Conservation (phyloP, 2,888 invertebrate species). For the Fragum sueziense region DNA sequence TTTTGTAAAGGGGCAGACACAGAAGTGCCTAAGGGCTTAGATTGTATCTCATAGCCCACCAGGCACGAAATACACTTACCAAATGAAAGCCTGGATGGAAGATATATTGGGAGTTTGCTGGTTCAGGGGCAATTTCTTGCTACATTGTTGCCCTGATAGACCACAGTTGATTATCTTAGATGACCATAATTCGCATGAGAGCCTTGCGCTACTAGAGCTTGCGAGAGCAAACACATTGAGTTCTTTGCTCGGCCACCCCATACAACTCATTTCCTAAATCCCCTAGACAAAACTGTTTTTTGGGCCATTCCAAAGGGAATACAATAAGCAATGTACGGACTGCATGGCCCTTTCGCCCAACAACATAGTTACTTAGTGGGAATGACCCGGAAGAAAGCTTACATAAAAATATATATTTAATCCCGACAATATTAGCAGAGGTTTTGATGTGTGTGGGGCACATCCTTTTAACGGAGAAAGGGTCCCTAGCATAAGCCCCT, state of each 20-base stretch:
- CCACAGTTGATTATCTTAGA: neutral
- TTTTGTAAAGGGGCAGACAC: slow-evolving; percentile 54
- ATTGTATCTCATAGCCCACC: slow-evolving; percentile 7
- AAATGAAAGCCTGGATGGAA: slow-evolving; percentile 47
- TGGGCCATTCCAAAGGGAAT: slow-evolving; percentile 34
- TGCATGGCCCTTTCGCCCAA: slow-evolving; percentile 12
- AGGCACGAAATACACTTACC: slow-evolving; percentile 26
- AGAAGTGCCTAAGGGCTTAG: slow-evolving; percentile 18
- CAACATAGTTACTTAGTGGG: slow-evolving; percentile 32
- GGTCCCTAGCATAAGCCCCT: neutral
- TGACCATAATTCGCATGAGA: slow-evolving; percentile 20
- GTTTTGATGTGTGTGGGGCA: slow-evolving; percentile 30
- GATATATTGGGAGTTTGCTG: slow-evolving; percentile 29
- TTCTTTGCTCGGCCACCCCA: slow-evolving; percentile 34
- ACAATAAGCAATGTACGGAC: slow-evolving; percentile 24
- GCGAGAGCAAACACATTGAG: slow-evolving; percentile 14
- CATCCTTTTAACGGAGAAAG: slow-evolving; percentile 6
- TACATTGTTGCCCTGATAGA: slow-evolving; percentile 9
- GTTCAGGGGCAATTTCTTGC: slow-evolving; percentile 28
- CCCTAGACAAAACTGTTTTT: slow-evolving; percentile 35
- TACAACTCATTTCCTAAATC: slow-evolving; percentile 38
- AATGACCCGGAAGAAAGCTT: slow-evolving; percentile 20
- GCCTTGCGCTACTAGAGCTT: slow-evolving; percentile 14
- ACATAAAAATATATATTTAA: slow-evolving; percentile 19
- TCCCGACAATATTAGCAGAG: slow-evolving; percentile 23